Base-by-base conservation (phyloP, 2,797 vertebrate species). In the Brachyrhaphis roseni region DNA sequence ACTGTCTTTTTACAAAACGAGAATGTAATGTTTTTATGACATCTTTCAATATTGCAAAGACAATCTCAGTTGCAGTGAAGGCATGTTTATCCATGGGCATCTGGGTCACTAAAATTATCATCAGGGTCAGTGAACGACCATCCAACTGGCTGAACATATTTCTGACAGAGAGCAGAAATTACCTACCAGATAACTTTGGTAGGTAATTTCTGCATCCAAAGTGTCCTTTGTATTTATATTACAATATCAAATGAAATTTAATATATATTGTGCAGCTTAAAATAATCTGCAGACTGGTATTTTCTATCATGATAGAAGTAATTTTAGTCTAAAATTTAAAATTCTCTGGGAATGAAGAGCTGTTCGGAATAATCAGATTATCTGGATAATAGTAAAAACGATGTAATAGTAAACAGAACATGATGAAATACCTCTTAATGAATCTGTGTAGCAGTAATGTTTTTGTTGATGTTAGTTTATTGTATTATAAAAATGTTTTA, bases 241-340 rank as follows among this genome's bases (percentile, higher is more conserved):
- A 26, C 64, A 68, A 1, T 26, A 5, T 26, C 64, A 26, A 41
- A 26, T 68, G 1, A 41, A 68, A 68, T 68, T 5, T 41, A 12
- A 66, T 41, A 20, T 8, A 66, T 41, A 20, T 36, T 3, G 16
- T 64, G 8, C 1, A 1, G 15, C 8, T 64, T 15, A 34, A 36
- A 8, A 20, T 64, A 36, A 62, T 34, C 59, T 31, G 59, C 59
- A 31, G 13, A 15, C 59, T 62, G 16, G 8, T 20, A 28, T 36
- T 64, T 64, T 34, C 6, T 68, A 11, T 68, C 20, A 41, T 39
- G 10, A 23, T 41, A 23, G 20, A 26, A 26, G 83, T 77, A 57
- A 82, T 80, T 72, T 84, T 82, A 72, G 47, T 62, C 8, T 6
- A 43, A 84, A 74, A 84, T 82, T 81, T 80, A 23, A 51, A 51